Conservation (phyloP, 2,113 vertebrate genomes). For the Atractosteus spatula region DNA sequence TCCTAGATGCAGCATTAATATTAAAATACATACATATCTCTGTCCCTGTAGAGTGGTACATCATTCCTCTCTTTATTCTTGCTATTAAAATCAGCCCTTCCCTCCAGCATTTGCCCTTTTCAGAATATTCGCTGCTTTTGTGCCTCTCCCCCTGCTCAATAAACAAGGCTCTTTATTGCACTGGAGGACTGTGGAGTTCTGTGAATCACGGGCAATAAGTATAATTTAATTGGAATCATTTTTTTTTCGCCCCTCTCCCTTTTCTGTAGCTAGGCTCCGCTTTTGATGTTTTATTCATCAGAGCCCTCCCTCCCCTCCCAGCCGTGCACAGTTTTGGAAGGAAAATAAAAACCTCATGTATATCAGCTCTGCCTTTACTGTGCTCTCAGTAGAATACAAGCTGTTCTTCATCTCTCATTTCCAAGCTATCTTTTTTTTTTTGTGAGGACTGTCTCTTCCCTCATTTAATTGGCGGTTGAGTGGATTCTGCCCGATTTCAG, state of each 20-base stretch:
- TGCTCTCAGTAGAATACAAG: too few relatives aligned
- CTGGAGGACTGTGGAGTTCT: background rate
- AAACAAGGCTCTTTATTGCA: background rate
- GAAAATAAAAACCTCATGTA: too few relatives aligned
- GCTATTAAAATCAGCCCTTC: background rate
- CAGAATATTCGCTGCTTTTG: background rate
- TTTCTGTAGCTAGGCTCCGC: background rate
- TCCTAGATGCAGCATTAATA: too few relatives aligned
- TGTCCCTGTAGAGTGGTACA: background rate
- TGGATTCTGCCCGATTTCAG: too few relatives aligned
- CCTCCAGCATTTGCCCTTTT: background rate
- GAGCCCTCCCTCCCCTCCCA: background rate
- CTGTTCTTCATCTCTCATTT: too few relatives aligned
- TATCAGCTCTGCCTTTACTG: too few relatives aligned
- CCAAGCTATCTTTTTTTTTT: too few relatives aligned
- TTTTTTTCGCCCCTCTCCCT: background rate
- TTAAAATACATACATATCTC: too few relatives aligned
- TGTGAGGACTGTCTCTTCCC: too few relatives aligned
- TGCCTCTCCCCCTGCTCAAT: background rate
- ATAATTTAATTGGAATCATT: background rate
- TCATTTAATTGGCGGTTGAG: too few relatives aligned
- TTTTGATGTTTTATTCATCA: slow-evolving; percentile 5
- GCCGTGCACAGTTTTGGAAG: too few relatives aligned
- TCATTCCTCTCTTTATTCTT: background rate
- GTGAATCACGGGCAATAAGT: background rate